Evolutionary conservation across 2,888 invertebrate species (phyloP).

Genomic region (Yponomeuta cagnagella): DNA sequence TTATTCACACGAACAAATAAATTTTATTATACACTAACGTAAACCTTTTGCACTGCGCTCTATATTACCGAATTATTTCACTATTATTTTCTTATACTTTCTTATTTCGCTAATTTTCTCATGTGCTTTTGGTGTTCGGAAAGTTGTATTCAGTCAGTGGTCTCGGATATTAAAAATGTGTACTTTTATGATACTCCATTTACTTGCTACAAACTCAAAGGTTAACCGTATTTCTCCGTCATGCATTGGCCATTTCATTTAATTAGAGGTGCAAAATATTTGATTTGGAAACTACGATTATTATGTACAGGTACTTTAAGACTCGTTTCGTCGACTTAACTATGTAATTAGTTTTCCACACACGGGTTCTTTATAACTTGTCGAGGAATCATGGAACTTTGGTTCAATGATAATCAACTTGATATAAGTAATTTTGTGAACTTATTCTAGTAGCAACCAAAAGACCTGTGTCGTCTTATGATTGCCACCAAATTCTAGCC

Average conservation of each 20-base stretch:
- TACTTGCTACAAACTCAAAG: not conserved
- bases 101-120: not conserved
- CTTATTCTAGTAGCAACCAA: too few species aligned
- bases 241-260: not conserved
- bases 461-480: too few species aligned
- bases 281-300: not conserved
- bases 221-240: not conserved
- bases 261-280: not conserved
- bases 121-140: not conserved
- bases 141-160: not conserved
- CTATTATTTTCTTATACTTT: not conserved
- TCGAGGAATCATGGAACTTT: not conserved
- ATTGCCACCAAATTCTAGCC: too few species aligned
- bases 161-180: not conserved
- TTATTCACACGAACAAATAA: slow-evolving; percentile 66
- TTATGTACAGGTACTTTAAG: not conserved
- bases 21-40: slow-evolving; percentile 66
- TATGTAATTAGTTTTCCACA: not conserved
- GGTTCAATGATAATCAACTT: not conserved
- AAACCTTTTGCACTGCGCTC: slow-evolving; percentile 69
- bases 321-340: not conserved
- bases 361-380: not conserved
- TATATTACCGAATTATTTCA: not conserved
- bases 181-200: not conserved
- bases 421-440: not conserved